Evolutionary conservation across 2,888 invertebrate genomes (phyloP), one percentile per base, ranked within the genome.

Genomic region (Bimastos eiseni): DNA sequence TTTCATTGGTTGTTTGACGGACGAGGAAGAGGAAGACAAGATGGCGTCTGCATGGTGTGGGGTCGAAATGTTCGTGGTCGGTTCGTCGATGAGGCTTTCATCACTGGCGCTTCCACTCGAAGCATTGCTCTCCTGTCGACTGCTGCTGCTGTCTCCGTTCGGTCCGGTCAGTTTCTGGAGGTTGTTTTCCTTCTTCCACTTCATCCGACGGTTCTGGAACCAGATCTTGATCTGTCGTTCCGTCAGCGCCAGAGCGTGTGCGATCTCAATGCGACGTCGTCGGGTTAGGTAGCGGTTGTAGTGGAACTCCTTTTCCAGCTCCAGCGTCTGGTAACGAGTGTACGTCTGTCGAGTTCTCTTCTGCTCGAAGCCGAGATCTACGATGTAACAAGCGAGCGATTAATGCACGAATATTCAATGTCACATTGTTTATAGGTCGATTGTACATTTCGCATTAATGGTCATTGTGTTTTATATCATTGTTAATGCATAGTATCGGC

Each of bases 231-330:
- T 98, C 96, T 98, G 98, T 94, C 98, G 96, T 96, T 98, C 98
- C 93, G 98, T 98, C 95, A 99, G 97, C 95, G 98, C 98, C 93
- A 99, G 97, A 94, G 98, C 97, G 96, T 98, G 98, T 93, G 98
- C 98, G 94, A 98, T 98, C 96, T 98, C 98, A 96, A 98, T 98
- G 95, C 98, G 96, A 96, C 98, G 97, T 96, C 98, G 97, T 95
- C 98, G 97, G 95, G 98, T 98, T 96, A 99, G 97, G 96, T 99
- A 99, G 95, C 98, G 97, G 96, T 98, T 99, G 96, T 98, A 98
- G 96, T 98, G 98, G 96, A 98, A 98, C 96, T 98, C 98, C 95
- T 98, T 98, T 96, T 98, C 98, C 96, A 98, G 96, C 96, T 98
- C 98, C 95, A 98, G 96, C 91, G 98, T 99, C 96, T 98, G 98